These are phyloP conservation scores for Drosophila malerkotliana DNA, from an alignment of 1,140 invertebrate species.

Conservation along the genomic window DNA sequence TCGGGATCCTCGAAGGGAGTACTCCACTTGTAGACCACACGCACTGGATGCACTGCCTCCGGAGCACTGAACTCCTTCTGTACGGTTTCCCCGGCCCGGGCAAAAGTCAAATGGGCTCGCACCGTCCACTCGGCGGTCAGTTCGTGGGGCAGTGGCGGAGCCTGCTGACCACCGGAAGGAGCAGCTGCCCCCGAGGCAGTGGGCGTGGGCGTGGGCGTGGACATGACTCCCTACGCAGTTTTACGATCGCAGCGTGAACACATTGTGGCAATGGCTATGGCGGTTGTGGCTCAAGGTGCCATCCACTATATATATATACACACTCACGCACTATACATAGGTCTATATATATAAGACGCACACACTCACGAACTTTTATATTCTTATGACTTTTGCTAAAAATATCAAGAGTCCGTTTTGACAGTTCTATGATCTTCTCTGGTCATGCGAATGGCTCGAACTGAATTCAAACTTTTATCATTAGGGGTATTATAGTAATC, in stretches of 20 bases:
- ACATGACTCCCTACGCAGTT: conserved; percentile 25
- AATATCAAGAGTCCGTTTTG: conserved; percentile 53
- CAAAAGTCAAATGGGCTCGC: conserved; percentile 80
- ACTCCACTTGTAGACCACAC: conserved; percentile 72
- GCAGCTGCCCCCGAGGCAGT: background rate
- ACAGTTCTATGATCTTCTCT: conserved; percentile 20
- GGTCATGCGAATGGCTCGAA: conserved; percentile 6
- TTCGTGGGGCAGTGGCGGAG: conserved; percentile 72
- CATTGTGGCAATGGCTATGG: conserved; percentile 21
- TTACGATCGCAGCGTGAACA: conserved; percentile 10
- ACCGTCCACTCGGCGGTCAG: conserved; percentile 83
- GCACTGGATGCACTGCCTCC: conserved; percentile 72
- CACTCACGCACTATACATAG: conserved; percentile 41
- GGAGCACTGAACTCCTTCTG: conserved; percentile 60
- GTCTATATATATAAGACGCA: conserved; percentile 5
- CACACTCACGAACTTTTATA: conserved; percentile 45
- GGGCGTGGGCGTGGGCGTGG: conserved; percentile 14
- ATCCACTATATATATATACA: conserved; percentile 15
- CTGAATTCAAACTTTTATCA: conserved; percentile 36
- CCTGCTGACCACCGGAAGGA: conserved; percentile 6
- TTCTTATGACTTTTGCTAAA: conserved; percentile 58
- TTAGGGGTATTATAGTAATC: conserved; percentile 20
- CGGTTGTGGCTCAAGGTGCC: conserved; percentile 41
- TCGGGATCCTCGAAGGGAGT: conserved; percentile 51
- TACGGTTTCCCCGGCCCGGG: conserved; percentile 68